Evolutionary conservation across 2,113 vertebrate genomes (phyloP), one percentile per base, ranked within the genome.

Genomic region (Tragelaphus imberbis): DNA sequence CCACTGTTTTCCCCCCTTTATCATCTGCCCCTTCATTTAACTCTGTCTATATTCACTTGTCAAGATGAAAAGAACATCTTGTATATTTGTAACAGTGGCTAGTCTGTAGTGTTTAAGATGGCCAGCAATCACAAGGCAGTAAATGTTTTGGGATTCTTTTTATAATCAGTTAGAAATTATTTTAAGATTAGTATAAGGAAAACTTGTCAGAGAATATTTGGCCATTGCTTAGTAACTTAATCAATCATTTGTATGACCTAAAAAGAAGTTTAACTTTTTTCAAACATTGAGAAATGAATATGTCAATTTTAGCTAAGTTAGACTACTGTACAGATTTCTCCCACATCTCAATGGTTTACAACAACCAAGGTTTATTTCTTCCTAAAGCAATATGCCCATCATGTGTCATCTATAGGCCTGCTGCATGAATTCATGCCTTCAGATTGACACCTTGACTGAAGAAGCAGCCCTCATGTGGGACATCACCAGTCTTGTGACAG

Each of bases 351-450:
- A 1, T 51, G 21, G 16, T 88, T 94, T 87, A 58, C 36, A 68
- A 44, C 14, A 86, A 55, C 33, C 4, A 85, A 33, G 28, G 5
- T 61, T 90, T 17, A 59, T 59, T 84, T 90, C 47, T 88, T 19
- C 30, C 11, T 55, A 9, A 77, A 81, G 25, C 88, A 49, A 21
- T 17, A 44, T 23, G 23, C 1, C 2, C 21, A 2, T 49, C 36
- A 8, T 27, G 7, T 1, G 11, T 44, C 16, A 7, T 33, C 12
- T 44, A 1, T 6, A 13, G 5, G 0, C 8, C 40, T 82, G 5
- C 3, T n/a, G 7, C 25, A 71, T 17, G n/a, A 47, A 16, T 85
- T 40, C 21, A 33, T 15, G 15, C 90, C 19, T 85, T 85, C 13
- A 36, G 16, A 23, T 19, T 94, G 53, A 63, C 11, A 14, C 6